These are phyloP conservation scores for Megalops cyprinoides DNA, from an alignment of 2,797 vertebrate species.

Conservation along the genomic window DNA sequence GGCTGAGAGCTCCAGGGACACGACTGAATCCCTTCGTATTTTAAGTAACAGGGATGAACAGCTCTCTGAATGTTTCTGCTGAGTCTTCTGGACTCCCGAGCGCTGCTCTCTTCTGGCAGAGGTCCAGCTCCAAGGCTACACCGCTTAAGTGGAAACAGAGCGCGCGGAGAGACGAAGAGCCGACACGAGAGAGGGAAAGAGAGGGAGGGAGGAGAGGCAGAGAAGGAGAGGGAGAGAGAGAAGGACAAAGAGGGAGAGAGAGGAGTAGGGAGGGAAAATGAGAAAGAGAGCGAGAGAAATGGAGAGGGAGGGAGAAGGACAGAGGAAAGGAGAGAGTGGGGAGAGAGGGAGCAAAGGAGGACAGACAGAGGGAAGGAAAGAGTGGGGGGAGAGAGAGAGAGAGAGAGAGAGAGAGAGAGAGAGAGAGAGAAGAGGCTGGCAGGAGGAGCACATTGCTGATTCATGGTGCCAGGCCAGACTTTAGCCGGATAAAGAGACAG, in stretches of 20 bases:
- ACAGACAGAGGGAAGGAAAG: background rate
- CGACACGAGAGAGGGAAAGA: no score
- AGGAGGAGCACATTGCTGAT: conserved; percentile 41
- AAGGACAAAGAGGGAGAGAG: background rate
- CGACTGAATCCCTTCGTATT: background rate
- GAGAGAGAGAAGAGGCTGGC: background rate
- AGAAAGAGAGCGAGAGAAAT: background rate
- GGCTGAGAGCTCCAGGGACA: background rate
- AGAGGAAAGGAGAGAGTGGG: background rate
- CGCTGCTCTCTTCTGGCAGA: background rate
- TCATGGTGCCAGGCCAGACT: conserved; percentile 40
- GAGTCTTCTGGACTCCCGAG: background rate
- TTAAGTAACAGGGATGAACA: background rate
- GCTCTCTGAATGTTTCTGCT: background rate
- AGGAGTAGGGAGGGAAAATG: no score
- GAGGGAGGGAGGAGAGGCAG: background rate
- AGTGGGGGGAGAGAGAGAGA: background rate
- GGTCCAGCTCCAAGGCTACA: background rate
- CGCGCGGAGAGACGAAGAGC: no score
- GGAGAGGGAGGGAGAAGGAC: background rate
- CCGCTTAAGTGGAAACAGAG: background rate
- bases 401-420: background rate
- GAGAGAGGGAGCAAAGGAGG: background rate
- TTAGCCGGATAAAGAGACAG: background rate
- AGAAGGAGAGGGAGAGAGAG: background rate